phyloP scores from a whole-genome alignment of 2,113 vertebrate genomes.

The Desmodus rotundus region DNA sequence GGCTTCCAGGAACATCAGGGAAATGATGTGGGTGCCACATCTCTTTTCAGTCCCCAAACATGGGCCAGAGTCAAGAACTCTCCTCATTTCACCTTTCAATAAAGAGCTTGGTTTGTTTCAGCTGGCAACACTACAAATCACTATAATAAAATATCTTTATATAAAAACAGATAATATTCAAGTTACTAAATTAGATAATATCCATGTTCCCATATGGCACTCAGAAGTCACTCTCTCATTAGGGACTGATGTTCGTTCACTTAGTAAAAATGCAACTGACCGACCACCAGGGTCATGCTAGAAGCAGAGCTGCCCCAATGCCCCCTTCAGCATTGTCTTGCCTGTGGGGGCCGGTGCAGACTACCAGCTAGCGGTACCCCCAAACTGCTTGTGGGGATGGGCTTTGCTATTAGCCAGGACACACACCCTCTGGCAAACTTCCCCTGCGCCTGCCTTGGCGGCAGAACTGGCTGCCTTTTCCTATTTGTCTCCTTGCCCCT shows the following conservation, averaged over 20 bases:
- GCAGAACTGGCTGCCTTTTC: slow-evolving; percentile 50
- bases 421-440: slow-evolving; percentile 33
- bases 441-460: not conserved
- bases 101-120: slow-evolving; percentile 74
- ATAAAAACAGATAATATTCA: slow-evolving; percentile 68
- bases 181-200: slow-evolving; percentile 73
- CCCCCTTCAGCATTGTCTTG: not conserved
- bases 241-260: slow-evolving; percentile 58
- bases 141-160: slow-evolving; percentile 69
- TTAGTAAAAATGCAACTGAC: slow-evolving; percentile 70
- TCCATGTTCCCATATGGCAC: slow-evolving; percentile 69
- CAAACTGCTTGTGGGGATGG: not conserved
- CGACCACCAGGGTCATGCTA: slow-evolving; percentile 43
- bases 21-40: slow-evolving; percentile 36
- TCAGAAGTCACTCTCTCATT: slow-evolving; percentile 73
- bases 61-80: slow-evolving; percentile 43
- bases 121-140: slow-evolving; percentile 67
- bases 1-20: slow-evolving; percentile 48
- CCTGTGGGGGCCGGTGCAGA: slow-evolving; percentile 2
- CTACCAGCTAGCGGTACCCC: not conserved
- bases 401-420: not conserved
- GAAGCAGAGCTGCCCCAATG: slow-evolving; percentile 43
- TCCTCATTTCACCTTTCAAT: slow-evolving; percentile 74
- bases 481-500: slow-evolving; percentile 52
- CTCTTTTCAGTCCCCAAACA: slow-evolving; percentile 60